Evolutionary conservation across 2,797 vertebrate genomes (phyloP).

Genomic region (Phalanger gymnotis): DNA sequence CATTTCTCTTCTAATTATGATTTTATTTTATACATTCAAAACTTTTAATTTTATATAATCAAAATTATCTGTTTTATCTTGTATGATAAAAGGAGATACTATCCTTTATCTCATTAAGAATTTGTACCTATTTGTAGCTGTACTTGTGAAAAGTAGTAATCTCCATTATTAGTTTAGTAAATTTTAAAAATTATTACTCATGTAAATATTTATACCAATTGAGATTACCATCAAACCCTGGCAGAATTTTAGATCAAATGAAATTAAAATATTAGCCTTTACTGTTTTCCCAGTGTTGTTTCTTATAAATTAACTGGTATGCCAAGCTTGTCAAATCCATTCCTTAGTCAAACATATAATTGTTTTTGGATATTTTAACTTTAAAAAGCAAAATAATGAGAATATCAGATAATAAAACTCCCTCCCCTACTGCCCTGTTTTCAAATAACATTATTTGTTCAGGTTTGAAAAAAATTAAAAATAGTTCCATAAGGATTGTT

Average conservation of each 20-base stretch:
- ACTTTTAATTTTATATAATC: background rate
- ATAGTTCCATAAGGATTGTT: background rate
- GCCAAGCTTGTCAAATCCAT: accelerated
- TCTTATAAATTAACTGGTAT: background rate
- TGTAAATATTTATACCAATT: background rate
- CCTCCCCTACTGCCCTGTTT: background rate
- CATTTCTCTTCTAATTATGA: background rate
- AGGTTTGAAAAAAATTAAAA: background rate
- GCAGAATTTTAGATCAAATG: background rate
- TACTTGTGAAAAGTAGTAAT: background rate
- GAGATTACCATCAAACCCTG: background rate
- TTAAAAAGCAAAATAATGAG: background rate
- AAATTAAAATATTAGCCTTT: accelerated
- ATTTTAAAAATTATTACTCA: background rate
- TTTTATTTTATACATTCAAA: background rate
- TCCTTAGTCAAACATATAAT: background rate
- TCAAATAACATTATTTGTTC: background rate
- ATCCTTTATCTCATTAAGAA: background rate
- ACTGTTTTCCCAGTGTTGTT: background rate
- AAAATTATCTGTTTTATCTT: background rate
- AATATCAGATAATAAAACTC: background rate
- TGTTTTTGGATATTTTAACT: background rate
- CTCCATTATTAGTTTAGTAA: conserved; percentile 21
- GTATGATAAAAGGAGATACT: background rate
- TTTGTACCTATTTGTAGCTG: background rate